Percentiles rank a stretch among this genome's conserved stretches.
Conservation (phyloP, 2,888 invertebrate genomes). For the Nudaria mundana region DNA sequence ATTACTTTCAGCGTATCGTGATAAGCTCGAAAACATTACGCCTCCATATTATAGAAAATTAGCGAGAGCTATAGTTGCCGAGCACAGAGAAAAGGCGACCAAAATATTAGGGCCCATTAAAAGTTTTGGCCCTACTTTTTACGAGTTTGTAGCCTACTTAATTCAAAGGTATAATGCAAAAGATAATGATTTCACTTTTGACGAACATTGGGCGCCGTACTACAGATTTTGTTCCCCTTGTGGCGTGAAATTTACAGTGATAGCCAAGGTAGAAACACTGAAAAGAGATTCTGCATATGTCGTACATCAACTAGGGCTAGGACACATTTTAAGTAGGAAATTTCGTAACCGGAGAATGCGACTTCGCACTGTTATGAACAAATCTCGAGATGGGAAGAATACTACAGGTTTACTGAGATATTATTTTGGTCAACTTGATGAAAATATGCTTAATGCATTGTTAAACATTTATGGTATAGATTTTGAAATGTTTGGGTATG, state of each 20-base stretch:
- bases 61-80: slow-evolving; percentile 83
- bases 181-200: slow-evolving; percentile 64
- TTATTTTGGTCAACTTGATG: slow-evolving; percentile 81
- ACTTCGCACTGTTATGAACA: slow-evolving; percentile 77
- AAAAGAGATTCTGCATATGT: slow-evolving; percentile 82
- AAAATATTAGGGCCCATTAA: slow-evolving; percentile 56
- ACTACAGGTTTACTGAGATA: slow-evolving; percentile 65
- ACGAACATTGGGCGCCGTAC: slow-evolving; percentile 85
- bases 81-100: slow-evolving; percentile 72
- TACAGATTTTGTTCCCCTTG: slow-evolving; percentile 85
- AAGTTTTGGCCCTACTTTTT: slow-evolving; percentile 82
- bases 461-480: slow-evolving; percentile 84
- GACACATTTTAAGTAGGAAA: slow-evolving; percentile 72
- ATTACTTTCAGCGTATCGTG: slow-evolving; percentile 86
- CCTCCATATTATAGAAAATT: slow-evolving; percentile 86
- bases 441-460: slow-evolving; percentile 78
- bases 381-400: slow-evolving; percentile 75
- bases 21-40: slow-evolving; percentile 86
- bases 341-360: slow-evolving; percentile 71
- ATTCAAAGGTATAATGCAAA: slow-evolving; percentile 80
- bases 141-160: slow-evolving; percentile 86
- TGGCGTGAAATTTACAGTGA: slow-evolving; percentile 83
- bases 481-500: slow-evolving; percentile 86
- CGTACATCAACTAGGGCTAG: slow-evolving; percentile 80
- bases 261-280: slow-evolving; percentile 84